phyloP scores from a whole-genome alignment of 2,888 invertebrate species.

The Mythimna impura region DNA sequence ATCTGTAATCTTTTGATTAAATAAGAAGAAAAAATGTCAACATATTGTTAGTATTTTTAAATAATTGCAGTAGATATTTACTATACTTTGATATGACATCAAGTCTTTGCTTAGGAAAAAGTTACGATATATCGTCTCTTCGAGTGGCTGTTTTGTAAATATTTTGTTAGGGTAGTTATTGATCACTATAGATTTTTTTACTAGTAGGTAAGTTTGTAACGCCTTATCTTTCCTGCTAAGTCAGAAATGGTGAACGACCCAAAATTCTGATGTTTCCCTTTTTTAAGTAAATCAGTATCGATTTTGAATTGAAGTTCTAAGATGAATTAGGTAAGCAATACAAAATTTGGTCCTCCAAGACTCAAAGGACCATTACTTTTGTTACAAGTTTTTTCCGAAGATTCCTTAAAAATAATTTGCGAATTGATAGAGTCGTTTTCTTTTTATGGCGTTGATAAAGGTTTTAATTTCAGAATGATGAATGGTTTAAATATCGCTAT shows the following conservation, averaged over 20 bases:
- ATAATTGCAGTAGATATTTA: conserved; percentile 5
- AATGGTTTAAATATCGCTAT: conserved; percentile 47
- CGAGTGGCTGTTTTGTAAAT: not conserved
- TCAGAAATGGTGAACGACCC: too few species aligned
- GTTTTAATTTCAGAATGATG: conserved; percentile 41
- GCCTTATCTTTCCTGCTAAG: too few species aligned
- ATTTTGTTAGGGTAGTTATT: not conserved
- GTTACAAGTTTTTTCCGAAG: too few species aligned
- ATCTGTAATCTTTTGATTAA: conserved; percentile 27
- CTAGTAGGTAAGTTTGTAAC: not conserved
- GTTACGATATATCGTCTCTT: not conserved
- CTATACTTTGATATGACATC: not conserved
- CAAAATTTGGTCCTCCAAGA: conserved; percentile 1
- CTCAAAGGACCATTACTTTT: not conserved
- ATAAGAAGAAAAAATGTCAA: conserved; percentile 14
- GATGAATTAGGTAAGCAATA: accelerated
- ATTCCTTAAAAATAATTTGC: conserved; percentile 6
- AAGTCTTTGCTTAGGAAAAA: conserved; percentile 8
- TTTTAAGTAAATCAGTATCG: not conserved
- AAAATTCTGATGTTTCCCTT: not conserved
- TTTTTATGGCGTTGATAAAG: conserved; percentile 37
- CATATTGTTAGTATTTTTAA: conserved; percentile 1
- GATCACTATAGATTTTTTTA: not conserved
- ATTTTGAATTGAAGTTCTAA: not conserved
- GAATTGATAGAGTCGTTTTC: not conserved